Evolutionary conservation across 2,113 vertebrate genomes (phyloP), one percentile per base, ranked within the genome.

Genomic region (Maccullochella peelii): DNA sequence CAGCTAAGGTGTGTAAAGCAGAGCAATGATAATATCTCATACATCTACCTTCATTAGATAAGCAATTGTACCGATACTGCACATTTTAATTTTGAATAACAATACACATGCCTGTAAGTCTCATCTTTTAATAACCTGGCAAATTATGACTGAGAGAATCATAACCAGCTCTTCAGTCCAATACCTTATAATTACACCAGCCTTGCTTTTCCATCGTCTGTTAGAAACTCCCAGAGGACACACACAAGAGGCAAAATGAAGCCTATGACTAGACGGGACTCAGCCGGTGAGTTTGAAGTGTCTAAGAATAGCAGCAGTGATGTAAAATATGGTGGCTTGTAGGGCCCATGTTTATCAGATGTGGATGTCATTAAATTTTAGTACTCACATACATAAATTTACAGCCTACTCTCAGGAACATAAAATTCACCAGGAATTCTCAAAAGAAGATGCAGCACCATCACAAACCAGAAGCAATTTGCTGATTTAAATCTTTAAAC

Each of bases 101-200:
- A 89, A 86, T 82, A 81, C 85, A 86, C 68, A 69, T 73, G 62
- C 79, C 66, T 69, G 57, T 65, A 73, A 82, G 66, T 79, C 68
- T 86, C 85, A 88, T 86, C 89, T 90, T 92, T 90, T 92, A 92
- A 93, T 93, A 93, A 92, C 86, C 62, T 74, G 62, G 71, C 33
- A 88, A 84, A 90, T 89, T 78, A 89, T 78, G 78, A 89, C 73
- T 36, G 84, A 86, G 68, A 71, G 80, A 85, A 83, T 88, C 73
- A 80, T 80, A 88, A 89, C 50, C 80, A 70, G 79, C 80, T 73
- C 61, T 83, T 88, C 77, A 69, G 58, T 81, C 54, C 76, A 57
- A 82, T 36, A 74, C 80, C 42, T 86, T 91, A n/a, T n/a, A 87
- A 92, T 92, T 88, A 92, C 81, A 85, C 23, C 79, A 65, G 79